Evolutionary conservation across 2,888 invertebrate species (phyloP), one percentile per base, ranked within the genome.

Genomic region (Oxyteleia sp.): DNA sequence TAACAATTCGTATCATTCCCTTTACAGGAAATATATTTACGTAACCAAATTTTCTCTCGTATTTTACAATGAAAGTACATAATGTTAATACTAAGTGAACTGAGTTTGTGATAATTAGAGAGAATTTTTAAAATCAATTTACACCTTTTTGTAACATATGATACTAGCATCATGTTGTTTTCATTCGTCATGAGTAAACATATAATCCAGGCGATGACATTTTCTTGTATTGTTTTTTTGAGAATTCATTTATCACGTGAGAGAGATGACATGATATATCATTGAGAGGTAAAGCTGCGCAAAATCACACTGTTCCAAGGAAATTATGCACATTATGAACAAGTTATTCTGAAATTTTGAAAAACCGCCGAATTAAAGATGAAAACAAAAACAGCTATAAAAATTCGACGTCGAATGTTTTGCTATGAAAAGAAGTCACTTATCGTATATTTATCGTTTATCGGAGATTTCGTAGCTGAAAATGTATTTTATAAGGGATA

Each of bases 361-460:
- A 26, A 53, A 38, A n/a, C 45, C 63, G 64, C 74, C 74, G 64
- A 63, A 74, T 74, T 74, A 64, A 55, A 38, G 55, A 18, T 72
- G 59, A 23, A 35, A 53, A 13, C 81, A 74, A 76, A 53, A n/a
- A n/a, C n/a, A 78, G 69, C 15, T 84, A 81, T 78, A 26, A 84
- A 85, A 71, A 84, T 80, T 86, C 15, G 23, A 74, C 13, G 23
- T 75, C 15, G 15, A 61, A 38, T 32, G 43, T 63, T 61, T 75
- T 64, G 47, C 63, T 53, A 53, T 59, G n/a, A 43, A 49, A 47
- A 51, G 16, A 45, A 75, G 20, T 38, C 38, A 64, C 35, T 63
- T 71, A 49, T 57, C 29, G 20, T 57, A 57, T 75, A 75, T 76
- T 68, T 76, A 76, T 76, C 66, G 68, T 76, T 76, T 76, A 68